Percentiles rank a stretch among this genome's conserved stretches.
Conservation (phyloP, 2,113 vertebrate species). For the Physeter macrocephalus region DNA sequence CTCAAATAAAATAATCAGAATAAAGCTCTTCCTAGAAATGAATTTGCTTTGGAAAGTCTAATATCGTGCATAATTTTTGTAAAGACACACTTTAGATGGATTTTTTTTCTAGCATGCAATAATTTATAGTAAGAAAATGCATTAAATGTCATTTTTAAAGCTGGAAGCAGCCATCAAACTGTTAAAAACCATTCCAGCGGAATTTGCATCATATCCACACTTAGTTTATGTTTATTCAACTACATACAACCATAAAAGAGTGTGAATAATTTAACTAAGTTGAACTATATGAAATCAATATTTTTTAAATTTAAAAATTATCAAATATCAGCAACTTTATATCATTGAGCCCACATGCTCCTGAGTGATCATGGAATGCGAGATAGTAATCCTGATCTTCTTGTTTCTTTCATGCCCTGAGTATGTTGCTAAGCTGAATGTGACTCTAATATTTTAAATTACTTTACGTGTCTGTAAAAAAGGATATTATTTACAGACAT, state of each 20-base stretch:
- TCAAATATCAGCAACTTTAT: background rate
- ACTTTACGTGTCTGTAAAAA: too few species aligned
- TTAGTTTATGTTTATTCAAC: background rate
- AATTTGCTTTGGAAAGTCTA: background rate
- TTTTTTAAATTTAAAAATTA: background rate
- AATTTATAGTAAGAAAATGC: background rate
- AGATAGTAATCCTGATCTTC: background rate
- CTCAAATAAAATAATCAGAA: background rate
- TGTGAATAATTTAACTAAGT: background rate
- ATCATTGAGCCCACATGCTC: background rate
- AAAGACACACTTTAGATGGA: background rate
- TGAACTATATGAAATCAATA: background rate
- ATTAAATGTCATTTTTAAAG: conserved; percentile 13
- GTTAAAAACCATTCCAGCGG: background rate
- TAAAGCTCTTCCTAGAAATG: background rate
- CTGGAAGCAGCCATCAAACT: background rate
- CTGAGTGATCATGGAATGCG: background rate
- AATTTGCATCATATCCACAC: background rate
- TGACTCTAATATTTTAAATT: background rate
- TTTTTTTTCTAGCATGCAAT: background rate
- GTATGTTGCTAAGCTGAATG: background rate
- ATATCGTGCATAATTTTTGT: background rate
- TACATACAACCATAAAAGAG: background rate
- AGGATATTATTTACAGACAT: too few species aligned
- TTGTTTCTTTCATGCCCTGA: background rate